Evolutionary conservation across 1,140 invertebrate genomes (phyloP), one percentile per base, ranked within the genome.

Genomic region (Hylyphantes graminicola): DNA sequence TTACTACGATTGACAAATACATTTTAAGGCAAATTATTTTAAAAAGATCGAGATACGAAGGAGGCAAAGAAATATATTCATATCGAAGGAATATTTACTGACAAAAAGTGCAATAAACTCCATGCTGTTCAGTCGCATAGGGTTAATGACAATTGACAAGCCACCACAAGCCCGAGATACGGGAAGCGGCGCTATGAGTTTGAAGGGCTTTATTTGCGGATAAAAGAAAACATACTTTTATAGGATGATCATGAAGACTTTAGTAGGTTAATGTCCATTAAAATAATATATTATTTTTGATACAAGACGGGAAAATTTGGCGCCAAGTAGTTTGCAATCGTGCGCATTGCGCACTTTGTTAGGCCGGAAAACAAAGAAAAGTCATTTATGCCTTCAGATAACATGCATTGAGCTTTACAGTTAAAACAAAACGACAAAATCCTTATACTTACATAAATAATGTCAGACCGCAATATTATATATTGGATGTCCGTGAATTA

Each of bases 121-220:
- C 7, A 54, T 21, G 15, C 68, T n/a, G 35, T 35, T 35, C 35
- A n/a, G 35, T 12, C 50, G 68, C 35, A 70, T 70, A 70, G 68
- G 68, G 68, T 70, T 70, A 70, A 70, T 70, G 68, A 70, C 68
- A 70, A 70, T 53, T 70, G 68, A 70, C 68, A 70, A 70, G 48
- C 68, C 48, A 70, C 50, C 35, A 35, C 35, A 35, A 35, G 19
- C 7, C n/a, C 68, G 57, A 17, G 15, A 70, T 53, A 53, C 68
- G 50, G 17, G 68, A 70, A 70, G 68, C 68, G 68, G 51, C 68
- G 12, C 12, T 15, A 15, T 61, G 57, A 1, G 57, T 15, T 61
- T 15, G 57, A 61, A n/a, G 17, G 17, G 12, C 12, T 61, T 17
- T 17, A 15, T 17, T 61, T 61, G 12, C 57, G 2, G 12, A 61